Percentiles rank a stretch among this genome's conserved stretches.
phyloP scores from a whole-genome alignment of 2,113 vertebrate genomes.

The Burhinus bistriatus region DNA sequence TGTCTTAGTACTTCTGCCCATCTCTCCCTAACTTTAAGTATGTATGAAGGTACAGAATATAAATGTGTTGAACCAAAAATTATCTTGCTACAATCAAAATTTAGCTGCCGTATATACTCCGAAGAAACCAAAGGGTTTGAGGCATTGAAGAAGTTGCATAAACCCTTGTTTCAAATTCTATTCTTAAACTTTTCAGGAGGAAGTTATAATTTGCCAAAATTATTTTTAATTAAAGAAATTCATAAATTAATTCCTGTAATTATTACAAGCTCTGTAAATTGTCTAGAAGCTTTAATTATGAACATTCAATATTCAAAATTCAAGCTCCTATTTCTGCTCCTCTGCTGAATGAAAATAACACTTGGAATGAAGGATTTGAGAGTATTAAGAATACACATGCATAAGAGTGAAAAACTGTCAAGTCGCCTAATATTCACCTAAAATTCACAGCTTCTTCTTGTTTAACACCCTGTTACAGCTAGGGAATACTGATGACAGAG shows the following conservation, averaged over 20 bases:
- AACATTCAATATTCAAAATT: conserved; percentile 34
- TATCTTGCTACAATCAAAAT: background rate
- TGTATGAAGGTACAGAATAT: background rate
- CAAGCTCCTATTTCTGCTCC: background rate
- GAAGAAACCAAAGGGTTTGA: background rate
- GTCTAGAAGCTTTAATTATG: conserved; percentile 23
- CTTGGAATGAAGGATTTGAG: background rate
- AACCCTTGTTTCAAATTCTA: background rate
- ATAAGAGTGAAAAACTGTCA: background rate
- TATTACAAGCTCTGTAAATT: conserved; percentile 22
- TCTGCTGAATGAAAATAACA: background rate
- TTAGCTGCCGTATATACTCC: background rate
- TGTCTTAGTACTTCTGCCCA: background rate
- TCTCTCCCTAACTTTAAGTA: background rate
- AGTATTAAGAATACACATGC: background rate
- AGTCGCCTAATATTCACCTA: background rate
- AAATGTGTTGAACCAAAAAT: background rate
- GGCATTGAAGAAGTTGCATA: background rate
- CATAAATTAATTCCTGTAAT: background rate
- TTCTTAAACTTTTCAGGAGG: conserved; percentile 9
- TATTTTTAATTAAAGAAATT: conserved; percentile 34
- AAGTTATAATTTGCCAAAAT: background rate
- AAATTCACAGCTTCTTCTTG: background rate
- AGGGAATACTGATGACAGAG: background rate
- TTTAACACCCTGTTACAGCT: background rate